Base-by-base conservation (phyloP, 92 coral and sea anemone genomes). In the Chrysogorgia sp. region DNA sequence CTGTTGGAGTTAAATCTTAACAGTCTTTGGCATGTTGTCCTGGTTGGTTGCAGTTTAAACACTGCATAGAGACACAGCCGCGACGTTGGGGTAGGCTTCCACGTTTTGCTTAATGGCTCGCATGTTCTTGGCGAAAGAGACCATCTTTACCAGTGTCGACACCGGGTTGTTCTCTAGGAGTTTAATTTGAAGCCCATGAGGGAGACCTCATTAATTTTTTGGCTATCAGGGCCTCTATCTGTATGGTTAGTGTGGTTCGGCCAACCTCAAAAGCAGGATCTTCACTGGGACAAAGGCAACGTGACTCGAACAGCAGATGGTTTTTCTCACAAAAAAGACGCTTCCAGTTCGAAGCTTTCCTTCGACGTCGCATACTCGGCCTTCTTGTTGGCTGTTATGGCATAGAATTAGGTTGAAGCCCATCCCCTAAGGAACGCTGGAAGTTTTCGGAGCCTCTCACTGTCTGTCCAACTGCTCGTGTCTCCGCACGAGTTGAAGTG, bases 241-340 rank as follows among this genome's bases (percentile, higher is more conserved):
- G 60, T 19, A 7, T 24, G 7, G 28, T 24, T 19, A 24, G 7
- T 7, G 23, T 24, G 28, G 60, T 19, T 53, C 60, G 60, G 60
- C 60, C 17, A 53, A 6, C 23, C 60, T 0, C 22, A 53, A 24
- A 19, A 53, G 28, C 22, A 24, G 60, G 60, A 24, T 53, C 60
- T n/a, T 53, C 60, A 53, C 60, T n/a, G 28, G 60, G 60, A 6
- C 23, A 24, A 19, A 24, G 60, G n/a, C 60, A 53, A 53, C 43
- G 43, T 37, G 43, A 37, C 43, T 37, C 43, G 12, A 37, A 37
- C 6, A 37, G 43, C 12, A 5, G 5, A 12, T 37, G 12, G 43
- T 37, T 37, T 37, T 37, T 37, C 43, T 37, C 43, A 12, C 43
- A 12, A 37, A 37, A 53, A n/a, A 24, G 60, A 53, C 60, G 22